Percentiles rank a stretch among this genome's conserved stretches.
Conservation (phyloP, 2,113 vertebrate genomes). For the Oncorhynchus tshawytscha region DNA sequence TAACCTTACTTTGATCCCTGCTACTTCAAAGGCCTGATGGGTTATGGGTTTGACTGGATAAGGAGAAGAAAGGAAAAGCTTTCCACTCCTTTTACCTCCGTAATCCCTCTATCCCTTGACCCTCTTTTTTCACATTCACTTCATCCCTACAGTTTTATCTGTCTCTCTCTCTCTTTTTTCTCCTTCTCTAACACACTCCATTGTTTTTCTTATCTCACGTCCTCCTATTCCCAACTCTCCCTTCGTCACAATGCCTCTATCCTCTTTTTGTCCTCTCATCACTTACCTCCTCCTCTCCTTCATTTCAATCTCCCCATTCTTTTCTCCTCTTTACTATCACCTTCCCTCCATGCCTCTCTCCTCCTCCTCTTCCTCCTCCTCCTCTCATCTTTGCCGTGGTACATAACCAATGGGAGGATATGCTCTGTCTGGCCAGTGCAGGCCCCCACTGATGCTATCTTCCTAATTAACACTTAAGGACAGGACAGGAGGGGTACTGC, state of each 20-base stretch:
- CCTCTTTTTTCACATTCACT: background rate
- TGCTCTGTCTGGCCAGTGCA: background rate
- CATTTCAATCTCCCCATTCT: background rate
- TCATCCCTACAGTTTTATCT: background rate
- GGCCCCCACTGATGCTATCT: background rate
- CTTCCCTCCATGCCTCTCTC: background rate
- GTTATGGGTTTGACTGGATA: background rate
- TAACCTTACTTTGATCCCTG: background rate
- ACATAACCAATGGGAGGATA: background rate
- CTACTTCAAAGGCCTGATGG: background rate
- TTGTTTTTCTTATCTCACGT: background rate
- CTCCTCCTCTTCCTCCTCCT: background rate
- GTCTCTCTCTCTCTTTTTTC: background rate
- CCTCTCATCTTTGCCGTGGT: background rate
- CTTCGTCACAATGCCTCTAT: background rate
- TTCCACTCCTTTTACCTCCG: background rate
- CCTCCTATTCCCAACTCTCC: background rate
- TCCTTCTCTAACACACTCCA: background rate
- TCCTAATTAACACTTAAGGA: constrained; percentile 2
- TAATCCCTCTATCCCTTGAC: background rate
- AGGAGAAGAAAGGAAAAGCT: background rate
- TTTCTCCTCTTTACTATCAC: constrained; percentile 4
- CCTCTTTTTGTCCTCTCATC: background rate
- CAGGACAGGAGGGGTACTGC: background rate
- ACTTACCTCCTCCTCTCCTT: background rate